Evolutionary conservation across 2,113 vertebrate genomes (phyloP).

Genomic region (Lampris incognitus): DNA sequence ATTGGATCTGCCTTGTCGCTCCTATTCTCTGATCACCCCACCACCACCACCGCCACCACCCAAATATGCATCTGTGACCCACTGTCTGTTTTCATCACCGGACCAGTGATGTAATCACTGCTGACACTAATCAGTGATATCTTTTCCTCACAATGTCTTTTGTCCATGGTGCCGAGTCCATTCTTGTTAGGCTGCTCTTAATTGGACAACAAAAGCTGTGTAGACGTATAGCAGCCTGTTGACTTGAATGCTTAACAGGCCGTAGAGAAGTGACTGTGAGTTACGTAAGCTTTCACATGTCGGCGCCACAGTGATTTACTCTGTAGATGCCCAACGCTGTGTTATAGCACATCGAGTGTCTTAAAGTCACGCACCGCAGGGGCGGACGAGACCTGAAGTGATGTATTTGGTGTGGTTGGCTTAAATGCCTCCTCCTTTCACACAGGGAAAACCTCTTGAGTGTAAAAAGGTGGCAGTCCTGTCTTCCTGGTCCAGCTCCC

Average conservation of each 20-base stretch:
- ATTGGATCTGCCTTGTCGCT: background rate
- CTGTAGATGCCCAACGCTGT: background rate
- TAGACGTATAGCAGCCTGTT: background rate
- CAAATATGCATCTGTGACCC: background rate
- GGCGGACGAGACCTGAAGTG: too few species aligned
- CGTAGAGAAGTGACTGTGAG: slow-evolving; percentile 21
- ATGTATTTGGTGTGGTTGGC: too few species aligned
- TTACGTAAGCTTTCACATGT: slow-evolving; percentile 6
- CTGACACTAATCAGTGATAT: slow-evolving; percentile 48
- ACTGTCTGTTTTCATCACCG: slow-evolving; percentile 44
- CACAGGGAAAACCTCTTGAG: background rate
- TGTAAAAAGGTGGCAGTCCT: slow-evolving; percentile 18
- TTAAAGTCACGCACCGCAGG: too few species aligned
- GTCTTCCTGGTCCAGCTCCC: background rate
- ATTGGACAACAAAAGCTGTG: slow-evolving; percentile 46
- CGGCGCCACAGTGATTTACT: background rate
- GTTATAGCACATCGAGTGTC: too few species aligned
- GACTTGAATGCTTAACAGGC: slow-evolving; percentile 27
- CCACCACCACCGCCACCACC: background rate
- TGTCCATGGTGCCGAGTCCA: slow-evolving; percentile 27
- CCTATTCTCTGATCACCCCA: background rate
- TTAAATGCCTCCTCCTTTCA: background rate
- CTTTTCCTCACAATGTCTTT: slow-evolving; percentile 38
- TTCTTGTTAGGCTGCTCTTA: slow-evolving; percentile 33
- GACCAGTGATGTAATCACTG: slow-evolving; percentile 37